These are phyloP conservation scores for Corvus cornix DNA, from an alignment of 2,113 vertebrate species.

Conservation along the genomic window DNA sequence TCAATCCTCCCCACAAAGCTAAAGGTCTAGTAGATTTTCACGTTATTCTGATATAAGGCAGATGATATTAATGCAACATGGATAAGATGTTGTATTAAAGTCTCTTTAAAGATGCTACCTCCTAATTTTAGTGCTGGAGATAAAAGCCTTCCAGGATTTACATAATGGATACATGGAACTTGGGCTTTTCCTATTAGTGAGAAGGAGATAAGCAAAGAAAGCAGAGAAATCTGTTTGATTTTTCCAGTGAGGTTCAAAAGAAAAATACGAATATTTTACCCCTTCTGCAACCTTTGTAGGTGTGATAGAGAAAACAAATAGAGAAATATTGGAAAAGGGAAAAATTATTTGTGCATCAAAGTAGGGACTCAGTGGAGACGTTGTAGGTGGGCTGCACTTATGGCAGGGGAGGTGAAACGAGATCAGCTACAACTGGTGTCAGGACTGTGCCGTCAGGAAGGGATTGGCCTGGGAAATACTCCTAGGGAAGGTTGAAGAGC, in stretches of 20 bases:
- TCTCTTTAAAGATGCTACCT: slow-evolving; percentile 7
- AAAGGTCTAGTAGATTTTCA: not conserved
- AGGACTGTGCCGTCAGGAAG: not conserved
- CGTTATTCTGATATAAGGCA: not conserved
- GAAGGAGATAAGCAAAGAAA: not conserved
- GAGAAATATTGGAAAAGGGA: not conserved
- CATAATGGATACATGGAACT: not conserved
- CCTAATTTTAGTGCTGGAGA: slow-evolving; percentile 7
- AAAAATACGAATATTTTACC: not conserved
- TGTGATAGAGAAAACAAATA: not conserved
- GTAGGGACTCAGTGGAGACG: rapidly evolving
- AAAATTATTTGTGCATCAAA: not conserved
- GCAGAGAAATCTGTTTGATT: not conserved
- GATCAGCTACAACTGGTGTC: not conserved
- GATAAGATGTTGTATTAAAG: not conserved
- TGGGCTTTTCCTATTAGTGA: not conserved
- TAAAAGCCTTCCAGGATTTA: slow-evolving; percentile 35
- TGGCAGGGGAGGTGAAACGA: not conserved
- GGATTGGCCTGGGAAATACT: not conserved
- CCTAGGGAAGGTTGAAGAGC: not conserved
- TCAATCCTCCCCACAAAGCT: not conserved
- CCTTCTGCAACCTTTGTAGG: not conserved
- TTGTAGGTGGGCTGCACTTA: not conserved
- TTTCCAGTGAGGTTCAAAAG: not conserved
- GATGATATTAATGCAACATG: not conserved